Evolutionary conservation across 1,140 invertebrate species (phyloP).

Genomic region (Limonius californicus): DNA sequence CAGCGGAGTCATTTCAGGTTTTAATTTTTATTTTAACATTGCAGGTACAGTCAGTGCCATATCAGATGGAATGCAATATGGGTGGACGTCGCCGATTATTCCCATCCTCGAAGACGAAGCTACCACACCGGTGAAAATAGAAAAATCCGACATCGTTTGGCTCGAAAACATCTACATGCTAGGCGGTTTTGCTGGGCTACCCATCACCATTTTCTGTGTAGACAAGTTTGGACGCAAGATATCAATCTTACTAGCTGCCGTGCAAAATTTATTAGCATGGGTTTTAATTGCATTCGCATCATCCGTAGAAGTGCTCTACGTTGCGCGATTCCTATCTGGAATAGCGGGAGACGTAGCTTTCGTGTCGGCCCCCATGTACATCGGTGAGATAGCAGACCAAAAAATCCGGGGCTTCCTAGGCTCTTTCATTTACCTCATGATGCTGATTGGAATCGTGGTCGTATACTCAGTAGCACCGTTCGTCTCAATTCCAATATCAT

Average conservation of each 20-base stretch:
- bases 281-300: slow-evolving; percentile 48
- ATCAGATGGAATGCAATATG: slow-evolving; percentile 43
- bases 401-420: slow-evolving; percentile 38
- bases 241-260: slow-evolving; percentile 53
- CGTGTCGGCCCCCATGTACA: slow-evolving; percentile 23
- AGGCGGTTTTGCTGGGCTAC: slow-evolving; percentile 58
- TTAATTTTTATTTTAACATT: too few species aligned
- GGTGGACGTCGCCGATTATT: slow-evolving; percentile 61
- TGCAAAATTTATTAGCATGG: slow-evolving; percentile 62
- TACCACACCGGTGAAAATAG: slow-evolving; percentile 37
- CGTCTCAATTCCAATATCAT: slow-evolving; percentile 22
- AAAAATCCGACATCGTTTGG: slow-evolving; percentile 51
- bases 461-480: slow-evolving; percentile 33
- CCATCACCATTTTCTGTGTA: slow-evolving; percentile 51
- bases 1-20: too few species aligned
- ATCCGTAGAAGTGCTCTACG: slow-evolving; percentile 14
- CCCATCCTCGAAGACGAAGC: slow-evolving; percentile 45
- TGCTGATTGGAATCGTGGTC: slow-evolving; percentile 36
- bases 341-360: slow-evolving; percentile 22
- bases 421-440: slow-evolving; percentile 35
- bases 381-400: slow-evolving; percentile 23
- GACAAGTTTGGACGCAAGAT: slow-evolving; percentile 62
- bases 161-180: slow-evolving; percentile 60
- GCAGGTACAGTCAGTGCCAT: slow-evolving; percentile 35
- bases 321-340: slow-evolving; percentile 19